Percentiles rank a stretch among this genome's conserved stretches.
phyloP scores from a whole-genome alignment of 2,113 vertebrate species.

The Chiloscyllium plagiosum region DNA sequence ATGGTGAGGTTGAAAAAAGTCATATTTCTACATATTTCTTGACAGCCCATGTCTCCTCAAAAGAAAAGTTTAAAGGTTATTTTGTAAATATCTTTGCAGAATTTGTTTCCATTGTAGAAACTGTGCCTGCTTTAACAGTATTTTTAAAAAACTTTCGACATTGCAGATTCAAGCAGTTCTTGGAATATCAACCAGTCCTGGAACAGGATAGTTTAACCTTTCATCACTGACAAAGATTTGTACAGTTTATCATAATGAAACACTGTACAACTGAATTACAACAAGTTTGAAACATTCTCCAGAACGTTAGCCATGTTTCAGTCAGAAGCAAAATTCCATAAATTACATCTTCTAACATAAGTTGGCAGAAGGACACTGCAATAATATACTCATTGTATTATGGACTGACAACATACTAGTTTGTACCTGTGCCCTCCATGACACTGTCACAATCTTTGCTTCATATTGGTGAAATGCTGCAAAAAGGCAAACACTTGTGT shows the following conservation, averaged over 20 bases:
- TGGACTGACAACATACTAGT: not conserved
- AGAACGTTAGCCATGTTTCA: not conserved
- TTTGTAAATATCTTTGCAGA: not conserved
- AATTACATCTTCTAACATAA: not conserved
- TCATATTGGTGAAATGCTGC: not conserved
- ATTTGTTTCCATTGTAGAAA: not conserved
- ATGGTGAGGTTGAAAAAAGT: not conserved
- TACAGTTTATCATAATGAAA: conserved; percentile 9
- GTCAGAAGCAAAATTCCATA: not conserved
- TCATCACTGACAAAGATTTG: not conserved
- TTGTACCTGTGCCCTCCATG: not conserved
- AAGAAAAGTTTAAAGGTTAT: not conserved
- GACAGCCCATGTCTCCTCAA: not conserved
- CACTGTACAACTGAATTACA: conserved; percentile 7
- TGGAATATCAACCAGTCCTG: not conserved
- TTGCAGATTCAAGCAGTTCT: not conserved
- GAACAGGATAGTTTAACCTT: not conserved
- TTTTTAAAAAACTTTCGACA: not conserved
- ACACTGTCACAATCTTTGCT: not conserved
- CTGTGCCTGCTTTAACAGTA: not conserved
- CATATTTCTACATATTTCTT: not conserved
- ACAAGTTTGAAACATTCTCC: not conserved
- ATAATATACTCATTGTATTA: not conserved
- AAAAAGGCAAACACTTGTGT: not conserved
- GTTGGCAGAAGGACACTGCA: not conserved